Evolutionary conservation across 2,113 vertebrate species (phyloP), one percentile per base, ranked within the genome.

Genomic region (Psilopsiagon aurifrons): DNA sequence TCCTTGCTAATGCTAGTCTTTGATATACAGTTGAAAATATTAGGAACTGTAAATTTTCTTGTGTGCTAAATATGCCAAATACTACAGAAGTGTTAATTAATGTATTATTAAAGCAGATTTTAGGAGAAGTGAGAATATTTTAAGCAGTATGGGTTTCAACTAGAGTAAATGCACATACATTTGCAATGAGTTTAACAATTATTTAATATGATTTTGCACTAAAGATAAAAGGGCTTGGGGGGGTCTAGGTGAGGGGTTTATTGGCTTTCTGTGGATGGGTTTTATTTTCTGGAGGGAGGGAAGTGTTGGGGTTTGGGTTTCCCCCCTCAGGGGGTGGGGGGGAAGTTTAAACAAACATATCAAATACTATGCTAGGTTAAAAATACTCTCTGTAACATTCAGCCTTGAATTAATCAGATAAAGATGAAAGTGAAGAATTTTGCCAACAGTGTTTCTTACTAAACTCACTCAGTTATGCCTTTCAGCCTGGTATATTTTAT

Each of bases 341-440:
- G 29, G 25, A 69, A 33, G 37, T 41, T 95, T 44, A 92, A 95
- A 88, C 73, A 96, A 97, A 88, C 84, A 97, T 96, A 83, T 20
- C 85, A 80, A 92, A 80, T 82, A 83, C 47, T 96, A 76, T 88
- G 79, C 59, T 97, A 93, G 74, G 86, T 91, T 96, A 95, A 95
- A 98, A 97, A 95, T 96, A 95, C 73, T 97, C 94, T 93, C 92
- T 94, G 92, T 92, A 97, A 95, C 86, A 97, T 59, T 94, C 84
- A 97, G 88, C 90, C 90, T 97, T 97, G 95, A 97, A 97, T 97
- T 98, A 97, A 98, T 98, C 97, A 98, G 97, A 98, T 98, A 98
- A 98, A 98, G 97, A 98, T 97, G 97, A 98, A 98, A 98, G 98
- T 93, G 69, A 93, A 97, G 85, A 96, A 98, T 98, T 97, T 97